phyloP scores from a whole-genome alignment of 2,888 invertebrate genomes.

The Amphipoea lucens region DNA sequence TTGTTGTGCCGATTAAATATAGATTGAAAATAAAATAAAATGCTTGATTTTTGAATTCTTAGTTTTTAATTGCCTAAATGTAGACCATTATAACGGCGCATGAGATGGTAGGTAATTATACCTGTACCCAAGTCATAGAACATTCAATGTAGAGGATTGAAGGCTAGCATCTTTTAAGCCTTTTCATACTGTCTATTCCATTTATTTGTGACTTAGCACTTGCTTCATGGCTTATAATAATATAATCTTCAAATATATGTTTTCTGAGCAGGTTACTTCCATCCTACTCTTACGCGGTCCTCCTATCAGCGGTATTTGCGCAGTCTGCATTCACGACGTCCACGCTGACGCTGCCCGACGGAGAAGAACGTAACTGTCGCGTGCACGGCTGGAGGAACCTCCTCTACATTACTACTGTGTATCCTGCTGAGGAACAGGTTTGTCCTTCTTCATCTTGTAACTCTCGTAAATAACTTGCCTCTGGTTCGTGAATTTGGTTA shows the following conservation, averaged over 20 bases:
- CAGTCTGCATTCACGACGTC: slow-evolving; percentile 73
- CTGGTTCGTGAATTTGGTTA: not conserved
- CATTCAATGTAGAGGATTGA: not conserved
- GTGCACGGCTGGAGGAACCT: slow-evolving; percentile 92
- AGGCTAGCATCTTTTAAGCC: not conserved
- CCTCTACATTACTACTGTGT: slow-evolving; percentile 91
- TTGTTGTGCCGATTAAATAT: slow-evolving; percentile 1
- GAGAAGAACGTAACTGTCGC: slow-evolving; percentile 90
- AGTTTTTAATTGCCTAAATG: not conserved
- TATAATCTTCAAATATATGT: not conserved
- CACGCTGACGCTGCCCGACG: slow-evolving; percentile 87
- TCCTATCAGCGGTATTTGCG: slow-evolving; percentile 85
- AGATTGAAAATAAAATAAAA: not conserved
- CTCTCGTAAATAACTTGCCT: not conserved
- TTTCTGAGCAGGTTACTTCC: slow-evolving; percentile 89
- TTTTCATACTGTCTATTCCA: not conserved
- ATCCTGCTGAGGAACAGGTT: slow-evolving; percentile 90
- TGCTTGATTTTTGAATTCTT: not conserved
- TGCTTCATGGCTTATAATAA: not conserved
- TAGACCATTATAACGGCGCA: not conserved
- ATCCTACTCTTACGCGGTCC: slow-evolving; percentile 90
- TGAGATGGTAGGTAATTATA: not conserved
- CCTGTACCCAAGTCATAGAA: not conserved
- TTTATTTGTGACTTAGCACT: not conserved
- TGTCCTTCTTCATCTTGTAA: not conserved